These are phyloP conservation scores for Montifringilla adamsi DNA, from an alignment of 2,113 vertebrate species.

Conservation along the genomic window DNA sequence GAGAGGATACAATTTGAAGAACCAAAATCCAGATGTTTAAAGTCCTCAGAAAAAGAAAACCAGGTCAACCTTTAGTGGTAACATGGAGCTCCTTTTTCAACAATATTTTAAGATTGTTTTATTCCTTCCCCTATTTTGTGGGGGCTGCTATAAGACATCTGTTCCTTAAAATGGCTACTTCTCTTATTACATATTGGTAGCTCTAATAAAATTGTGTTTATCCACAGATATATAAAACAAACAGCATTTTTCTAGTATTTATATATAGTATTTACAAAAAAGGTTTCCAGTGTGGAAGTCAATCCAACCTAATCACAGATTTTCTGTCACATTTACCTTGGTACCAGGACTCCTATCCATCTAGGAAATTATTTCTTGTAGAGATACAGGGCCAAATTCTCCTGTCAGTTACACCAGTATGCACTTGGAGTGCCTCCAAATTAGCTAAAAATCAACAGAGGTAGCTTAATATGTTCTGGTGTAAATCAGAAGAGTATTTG, in stretches of 20 bases:
- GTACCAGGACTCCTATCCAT: constrained; percentile 43
- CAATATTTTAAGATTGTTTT: constrained; percentile 38
- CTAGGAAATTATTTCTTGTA: constrained; percentile 65
- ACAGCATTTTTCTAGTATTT: constrained; percentile 62
- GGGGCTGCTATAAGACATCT: constrained; percentile 20
- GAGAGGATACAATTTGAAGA: background rate
- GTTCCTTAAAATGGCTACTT: constrained; percentile 53
- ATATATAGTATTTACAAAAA: constrained; percentile 67
- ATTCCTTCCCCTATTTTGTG: constrained; percentile 25
- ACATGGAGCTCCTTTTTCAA: background rate
- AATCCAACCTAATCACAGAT: constrained; percentile 63
- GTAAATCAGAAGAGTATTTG: constrained; percentile 58
- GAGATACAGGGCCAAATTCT: constrained; percentile 41
- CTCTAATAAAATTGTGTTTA: constrained; percentile 71
- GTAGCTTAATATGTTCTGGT: constrained; percentile 37
- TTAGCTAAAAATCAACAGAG: constrained; percentile 50
- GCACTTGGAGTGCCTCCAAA: constrained; percentile 52
- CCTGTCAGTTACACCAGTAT: constrained; percentile 24
- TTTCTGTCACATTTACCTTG: constrained; percentile 67
- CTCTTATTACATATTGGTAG: constrained; percentile 66
- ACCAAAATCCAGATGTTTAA: background rate
- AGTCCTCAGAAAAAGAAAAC: background rate
- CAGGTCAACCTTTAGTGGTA: background rate
- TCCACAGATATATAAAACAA: constrained; percentile 69
- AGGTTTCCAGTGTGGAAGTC: constrained; percentile 60